Base-by-base conservation (phyloP, 2,113 vertebrate species). In the Scophthalmus maximus region DNA sequence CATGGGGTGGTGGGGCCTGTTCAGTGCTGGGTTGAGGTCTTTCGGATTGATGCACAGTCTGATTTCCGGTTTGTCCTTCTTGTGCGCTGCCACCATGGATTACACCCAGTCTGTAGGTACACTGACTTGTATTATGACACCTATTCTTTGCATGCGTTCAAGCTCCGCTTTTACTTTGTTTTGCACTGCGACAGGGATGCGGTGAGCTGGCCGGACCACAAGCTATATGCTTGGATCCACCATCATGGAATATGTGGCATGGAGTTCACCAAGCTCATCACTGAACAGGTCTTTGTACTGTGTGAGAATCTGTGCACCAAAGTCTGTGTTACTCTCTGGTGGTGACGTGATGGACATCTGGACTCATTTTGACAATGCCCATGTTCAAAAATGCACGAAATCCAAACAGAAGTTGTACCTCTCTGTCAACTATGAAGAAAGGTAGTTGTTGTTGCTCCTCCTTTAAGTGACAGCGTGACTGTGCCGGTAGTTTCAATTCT, bases 81-180 rank as follows among this genome's bases (percentile, higher is more conserved):
- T 71, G 2, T 75, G 10, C 23, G 59, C 5, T 0, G 14, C 46
- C 0, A 75, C 60, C 59, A 75, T 75, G 3, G 71, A 70, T 1
- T 47, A 75, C 0, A 61, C 46, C 78, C 60, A 81, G 8, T 74
- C 66, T 8, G 71, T 75, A 0, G 67, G 67, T 3, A 67, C 55
- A 0, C 29, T 5, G 0, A 76, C 29, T 7, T 60, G 11, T 0
- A 40, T 67, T 10, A 76, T 67, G 14, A 66, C 53, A 23, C 61
- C 64, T 20, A 10, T 12, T 9, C 9, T 2, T 30, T 5, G 4
- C 61, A 74, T 69, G 1, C 26, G 6, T 1, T 79, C 34, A 0
- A 69, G 25, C 1, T 69, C 65, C 3, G 34, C 40, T 59, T 64
- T 58, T 0, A 63, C 70, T 26, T 8, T 3, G 2, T 3, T 18